Conservation (phyloP, 2,797 vertebrate genomes). For the Ceyx erithaca region DNA sequence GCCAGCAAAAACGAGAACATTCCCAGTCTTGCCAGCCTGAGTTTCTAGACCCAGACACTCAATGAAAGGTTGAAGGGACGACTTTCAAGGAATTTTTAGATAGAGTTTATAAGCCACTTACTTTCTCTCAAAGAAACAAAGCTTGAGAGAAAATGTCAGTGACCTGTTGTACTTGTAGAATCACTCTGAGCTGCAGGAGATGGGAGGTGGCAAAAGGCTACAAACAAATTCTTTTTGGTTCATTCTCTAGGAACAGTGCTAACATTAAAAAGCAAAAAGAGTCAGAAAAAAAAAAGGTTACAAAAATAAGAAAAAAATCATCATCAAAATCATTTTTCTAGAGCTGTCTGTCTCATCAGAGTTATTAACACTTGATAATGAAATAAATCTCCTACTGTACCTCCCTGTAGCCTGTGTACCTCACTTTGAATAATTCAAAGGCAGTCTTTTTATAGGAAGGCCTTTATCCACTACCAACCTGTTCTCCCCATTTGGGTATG, state of each 20-base stretch:
- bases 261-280: not conserved
- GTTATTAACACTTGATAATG: not conserved
- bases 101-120: not conserved
- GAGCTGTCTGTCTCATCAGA: not conserved
- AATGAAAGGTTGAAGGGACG: not conserved
- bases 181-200: not conserved
- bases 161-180: not conserved
- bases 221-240: not conserved
- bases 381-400: not conserved
- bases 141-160: not conserved
- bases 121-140: not conserved
- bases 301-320: not conserved
- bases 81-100: not conserved
- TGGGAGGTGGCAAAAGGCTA: not conserved
- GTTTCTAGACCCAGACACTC: not conserved
- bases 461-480: not conserved
- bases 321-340: constrained; percentile 9
- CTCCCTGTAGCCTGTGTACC: not conserved
- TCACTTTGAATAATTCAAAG: not conserved
- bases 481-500: not conserved
- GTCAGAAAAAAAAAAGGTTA: not conserved
- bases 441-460: not conserved
- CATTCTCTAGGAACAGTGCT: not conserved
- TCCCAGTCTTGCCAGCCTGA: not conserved
- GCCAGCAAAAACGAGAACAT: not conserved